Base-by-base conservation (phyloP, 2,797 vertebrate genomes). In the Neomorphus geoffroyi region DNA sequence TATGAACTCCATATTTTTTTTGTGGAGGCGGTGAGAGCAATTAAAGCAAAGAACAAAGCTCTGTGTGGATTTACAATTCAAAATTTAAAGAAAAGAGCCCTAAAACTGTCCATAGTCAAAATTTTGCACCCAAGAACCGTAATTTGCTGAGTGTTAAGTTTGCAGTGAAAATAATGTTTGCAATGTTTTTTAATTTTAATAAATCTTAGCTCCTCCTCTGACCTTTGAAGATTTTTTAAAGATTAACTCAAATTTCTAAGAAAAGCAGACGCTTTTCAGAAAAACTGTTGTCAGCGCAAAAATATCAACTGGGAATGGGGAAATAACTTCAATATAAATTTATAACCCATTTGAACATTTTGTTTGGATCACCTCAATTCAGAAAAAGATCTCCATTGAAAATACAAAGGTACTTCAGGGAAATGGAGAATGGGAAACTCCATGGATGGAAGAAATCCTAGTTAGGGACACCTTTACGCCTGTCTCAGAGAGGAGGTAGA, bases 141-240 rank as follows among this genome's bases (percentile, higher is more conserved):
- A 35, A 24, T 28, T 80, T 39, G 4, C 45, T 56, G 27, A 78
- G 27, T 14, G 7, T 45, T 78, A 67, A 7, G 71, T 67, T 93
- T 78, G 23, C 27, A 74, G 13, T n/a, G n/a, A 74, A 74, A 86
- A 78, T 16, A 35, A 11, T 11, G 18, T 35, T 69, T 54, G 7
- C 17, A 80, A 33, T 26, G 2, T 5, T 41, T 86, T 78, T 8
- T 82, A 41, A 27, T 54, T 62, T 43, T 7, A n/a, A 24, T 26
- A 10, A 1, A 8, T 9, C 57, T 69, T 9, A 15, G 17, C 3
- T 69, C 7, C 9, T 65, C 37, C 19, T 1, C 2, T 7, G 6
- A 10, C 9, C 6, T 50, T 56, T 45, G 21, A 14, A 33, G 17
- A n/a, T 28, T 32, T 89, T 87, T 77, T 60, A 26, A 83, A 86